phyloP scores from a whole-genome alignment of 2,888 invertebrate genomes.

The Napeogenes inachia region DNA sequence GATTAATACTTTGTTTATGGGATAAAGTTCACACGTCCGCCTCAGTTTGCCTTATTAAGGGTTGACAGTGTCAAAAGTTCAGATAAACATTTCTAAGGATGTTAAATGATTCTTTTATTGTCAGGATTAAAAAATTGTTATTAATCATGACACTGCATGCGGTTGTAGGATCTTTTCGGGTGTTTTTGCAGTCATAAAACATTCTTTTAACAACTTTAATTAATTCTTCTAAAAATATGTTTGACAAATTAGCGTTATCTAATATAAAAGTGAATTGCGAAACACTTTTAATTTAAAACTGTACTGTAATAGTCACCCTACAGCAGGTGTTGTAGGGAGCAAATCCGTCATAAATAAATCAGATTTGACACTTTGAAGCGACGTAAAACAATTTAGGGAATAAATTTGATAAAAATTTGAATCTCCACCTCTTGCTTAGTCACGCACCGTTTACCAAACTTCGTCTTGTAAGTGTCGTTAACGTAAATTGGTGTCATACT shows the following conservation, averaged over 20 bases:
- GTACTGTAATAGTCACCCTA: conserved; percentile 17
- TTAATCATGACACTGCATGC: too few relatives aligned
- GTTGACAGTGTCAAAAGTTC: too few relatives aligned
- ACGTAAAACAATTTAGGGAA: conserved; percentile 49
- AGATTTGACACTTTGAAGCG: conserved; percentile 63
- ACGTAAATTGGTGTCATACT: conserved; percentile 25
- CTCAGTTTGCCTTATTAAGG: not conserved
- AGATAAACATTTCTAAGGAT: too few relatives aligned
- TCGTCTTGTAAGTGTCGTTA: conserved; percentile 24
- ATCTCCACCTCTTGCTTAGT: conserved; percentile 21
- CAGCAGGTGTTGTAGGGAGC: conserved; percentile 56
- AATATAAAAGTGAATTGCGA: too few relatives aligned
- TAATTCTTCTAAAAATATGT: too few relatives aligned
- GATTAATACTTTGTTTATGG: conserved; percentile 19
- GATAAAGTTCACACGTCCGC: not conserved
- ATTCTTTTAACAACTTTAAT: too few relatives aligned
- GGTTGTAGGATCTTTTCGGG: too few relatives aligned
- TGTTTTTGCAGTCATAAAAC: too few relatives aligned
- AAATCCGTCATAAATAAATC: conserved; percentile 71
- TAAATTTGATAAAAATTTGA: conserved; percentile 34
- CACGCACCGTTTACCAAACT: conserved; percentile 25
- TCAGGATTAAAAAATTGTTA: too few relatives aligned
- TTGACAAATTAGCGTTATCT: too few relatives aligned
- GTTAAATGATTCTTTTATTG: too few relatives aligned
- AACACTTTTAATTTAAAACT: not conserved